Evolutionary conservation across 2,888 invertebrate genomes (phyloP), one percentile per base, ranked within the genome.

Genomic region (Aleiodes alternator): DNA sequence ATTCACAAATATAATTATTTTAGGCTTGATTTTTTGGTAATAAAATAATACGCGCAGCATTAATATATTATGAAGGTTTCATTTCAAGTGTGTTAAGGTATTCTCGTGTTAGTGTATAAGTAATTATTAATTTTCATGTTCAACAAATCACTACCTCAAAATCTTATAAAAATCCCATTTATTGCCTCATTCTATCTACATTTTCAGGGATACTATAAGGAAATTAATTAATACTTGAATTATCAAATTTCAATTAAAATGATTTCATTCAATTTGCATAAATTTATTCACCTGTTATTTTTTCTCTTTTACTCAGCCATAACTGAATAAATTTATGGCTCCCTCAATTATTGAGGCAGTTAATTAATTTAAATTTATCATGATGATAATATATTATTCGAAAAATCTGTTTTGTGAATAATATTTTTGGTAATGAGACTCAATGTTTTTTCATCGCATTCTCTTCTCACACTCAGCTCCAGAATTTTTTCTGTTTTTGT

Each of bases 51-150:
- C 11, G 34, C 34, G 34, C 34, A 23, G 34, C 34, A 76, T 80
- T 82, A 23, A 23, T 23, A 23, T 23, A 23, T 23, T 23, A 23
- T 79, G 78, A 71, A 6, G 79, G 76, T 79, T 80, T 76, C 59
- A 77, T 78, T 74, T 77, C 7, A 38, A 38, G 59, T 59, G 12
- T 59, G 8, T 51, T 51, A 9, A 12, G 14, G 51, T 34, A 31
- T 31, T 59, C 34, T 31, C 6, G 61, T 43, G 61, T 14, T 61
- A 43, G 38, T 61, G 43, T 43, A 8, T 38, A 38, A 34, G 38
- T 23, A 61, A 61, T 61, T 61, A 61, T 61, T 61, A 61, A 61
- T 61, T 61, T 38, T 38, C 61, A 43, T 61, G 61, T 61, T 61
- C 43, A 61, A 34, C n/a, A 14, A 38, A 7, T 14, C 14, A 3